Evolutionary conservation across 2,888 invertebrate genomes (phyloP), one percentile per base, ranked within the genome.

Genomic region (Sinodicranocentrus sp.): DNA sequence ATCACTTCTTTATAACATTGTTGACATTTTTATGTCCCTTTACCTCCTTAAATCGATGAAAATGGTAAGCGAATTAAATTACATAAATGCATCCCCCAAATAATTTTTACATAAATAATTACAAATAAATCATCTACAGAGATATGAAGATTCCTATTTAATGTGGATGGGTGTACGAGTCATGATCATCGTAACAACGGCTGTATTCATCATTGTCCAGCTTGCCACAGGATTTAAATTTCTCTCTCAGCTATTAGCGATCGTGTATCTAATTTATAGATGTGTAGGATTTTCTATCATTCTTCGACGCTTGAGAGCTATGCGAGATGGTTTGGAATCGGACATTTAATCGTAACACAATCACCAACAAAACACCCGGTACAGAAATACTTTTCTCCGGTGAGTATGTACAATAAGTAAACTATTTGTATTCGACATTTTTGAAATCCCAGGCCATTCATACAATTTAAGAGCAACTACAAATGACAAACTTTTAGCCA

Each of bases 21-120:
- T 85, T 21, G 84, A 85, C 26, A 77, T 85, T 26, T 82, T 82
- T 21, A 77, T 85, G 84, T 76, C 82, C 3, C 72, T 85, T 8
- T 71, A 77, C 39, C 61, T 85, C 15, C 59, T 85, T 5, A 82
- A 85, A 26, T 70, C 82, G 0, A 82, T 84, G 65, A 75, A 75
- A 65, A 77, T 82, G 76, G 84, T 85, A 73, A 77, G 72, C 25
- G n/a, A 28, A 8, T 65, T 15, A 52, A 5, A 52, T 52, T 52
- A 3, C n/a, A n/a, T n/a, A n/a, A n/a, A n/a, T n/a, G n/a, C n/a
- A 57, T 23, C 2, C 15, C 2, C 48, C 15, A 48, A 10, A 48
- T 48, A 48, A n/a, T 48, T 10, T n/a, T 10, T 13, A 57, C 57
- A 57, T 23, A 43, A 43, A 8, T 26, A 28, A 71, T 59, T 26